Base-by-base conservation (phyloP, 2,797 vertebrate species). In the Numenius phaeopus region DNA sequence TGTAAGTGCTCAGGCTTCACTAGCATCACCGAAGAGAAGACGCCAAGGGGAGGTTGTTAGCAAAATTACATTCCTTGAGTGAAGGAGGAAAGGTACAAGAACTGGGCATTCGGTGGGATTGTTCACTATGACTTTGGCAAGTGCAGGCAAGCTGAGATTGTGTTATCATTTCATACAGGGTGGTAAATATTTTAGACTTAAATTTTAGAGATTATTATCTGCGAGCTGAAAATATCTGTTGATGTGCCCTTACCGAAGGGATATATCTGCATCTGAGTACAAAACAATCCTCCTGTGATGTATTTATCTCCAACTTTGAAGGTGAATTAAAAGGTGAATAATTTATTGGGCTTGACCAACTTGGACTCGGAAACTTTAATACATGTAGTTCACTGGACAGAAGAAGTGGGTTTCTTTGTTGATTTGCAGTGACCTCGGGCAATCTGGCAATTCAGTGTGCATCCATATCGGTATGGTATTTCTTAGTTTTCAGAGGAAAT, bases 401-500 rank as follows among this genome's bases (percentile, higher is more conserved):
- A 69, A 89, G 57, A 61, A 79, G 7, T 52, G 24, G 21, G 5
- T 79, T 87, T 93, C 42, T 87, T n/a, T 83, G 42, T 70, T 59
- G 61, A 37, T 70, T 58, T 59, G 23, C 26, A 32, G 40, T n/a
- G 69, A 82, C 50, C 14, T 57, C 72, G 20, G 46, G 44, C 44
- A 79, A 47, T 90, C 75, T 78, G 22, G 15, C 34, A 84, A 34
- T 49, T 82, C 18, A 27, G 14, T 57, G 8, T 39, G 20, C 5
- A 1, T 66, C 46, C 10, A 4, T 52, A 64, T 27, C 67, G 23
- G 44, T 73, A 34, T 3, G 24, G 11, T 39, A 62, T 82, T 86
- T 83, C 39, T 83, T 47, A n/a, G 5, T 62, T 92, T 94, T 89
- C 89, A 76, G 46, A 84, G 42, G 54, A 93, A 89, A 83, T 79